Conservation (phyloP, 2,113 vertebrate species). For the Thalassarche chlororhynchos region DNA sequence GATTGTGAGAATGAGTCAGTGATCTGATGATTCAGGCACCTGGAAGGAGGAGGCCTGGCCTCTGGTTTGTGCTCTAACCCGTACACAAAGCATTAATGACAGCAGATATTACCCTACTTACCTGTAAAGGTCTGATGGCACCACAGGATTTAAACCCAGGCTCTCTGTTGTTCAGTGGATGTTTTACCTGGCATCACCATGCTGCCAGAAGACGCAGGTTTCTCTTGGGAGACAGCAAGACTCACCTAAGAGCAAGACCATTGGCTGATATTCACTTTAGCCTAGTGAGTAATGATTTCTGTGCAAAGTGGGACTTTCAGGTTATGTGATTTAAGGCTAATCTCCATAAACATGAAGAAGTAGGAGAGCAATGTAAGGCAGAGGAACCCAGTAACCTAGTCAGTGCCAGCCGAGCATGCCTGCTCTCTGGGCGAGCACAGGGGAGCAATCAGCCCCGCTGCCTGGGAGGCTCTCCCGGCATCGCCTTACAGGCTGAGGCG, state of each 20-base stretch:
- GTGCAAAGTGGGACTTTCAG: neutral
- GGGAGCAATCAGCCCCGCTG: neutral
- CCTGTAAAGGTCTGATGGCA: neutral
- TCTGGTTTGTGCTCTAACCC: neutral
- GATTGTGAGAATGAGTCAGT: neutral
- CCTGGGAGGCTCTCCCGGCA: neutral
- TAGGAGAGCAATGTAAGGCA: neutral
- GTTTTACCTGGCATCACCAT: neutral
- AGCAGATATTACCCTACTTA: neutral
- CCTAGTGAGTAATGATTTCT: neutral
- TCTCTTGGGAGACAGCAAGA: neutral
- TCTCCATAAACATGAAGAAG: neutral
- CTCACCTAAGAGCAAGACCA: neutral
- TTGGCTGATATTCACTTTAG: neutral
- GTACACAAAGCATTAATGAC: neutral
- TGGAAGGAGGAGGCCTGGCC: neutral
- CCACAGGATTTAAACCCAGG: neutral
- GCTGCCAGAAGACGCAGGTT: neutral
- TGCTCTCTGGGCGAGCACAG: no score
- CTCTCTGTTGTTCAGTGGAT: neutral
- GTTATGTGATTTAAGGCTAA: neutral
- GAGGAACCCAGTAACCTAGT: neutral
- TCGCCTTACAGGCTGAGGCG: no score
- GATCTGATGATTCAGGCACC: neutral
- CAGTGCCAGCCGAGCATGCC: neutral